These are phyloP conservation scores for Theropithecus gelada DNA, from an alignment of 2,113 vertebrate genomes.

Conservation along the genomic window DNA sequence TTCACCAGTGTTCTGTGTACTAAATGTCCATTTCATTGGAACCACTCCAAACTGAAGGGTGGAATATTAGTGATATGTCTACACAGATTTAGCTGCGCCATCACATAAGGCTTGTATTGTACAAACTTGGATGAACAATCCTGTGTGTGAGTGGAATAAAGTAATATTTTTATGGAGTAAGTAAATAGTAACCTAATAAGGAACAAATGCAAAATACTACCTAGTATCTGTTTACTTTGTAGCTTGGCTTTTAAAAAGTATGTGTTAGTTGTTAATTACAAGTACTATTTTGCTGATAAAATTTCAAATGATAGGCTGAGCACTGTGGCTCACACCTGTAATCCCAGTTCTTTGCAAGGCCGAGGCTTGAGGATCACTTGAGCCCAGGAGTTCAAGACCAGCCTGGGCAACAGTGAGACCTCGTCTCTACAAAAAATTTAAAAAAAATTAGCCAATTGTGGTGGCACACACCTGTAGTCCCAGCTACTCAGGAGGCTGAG, in stretches of 20 bases:
- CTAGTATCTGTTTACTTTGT: background rate
- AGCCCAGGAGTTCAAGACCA: too few species aligned
- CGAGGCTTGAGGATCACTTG: too few species aligned
- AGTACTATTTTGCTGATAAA: background rate
- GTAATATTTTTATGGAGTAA: background rate
- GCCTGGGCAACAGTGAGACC: too few species aligned
- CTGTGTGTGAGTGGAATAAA: background rate
- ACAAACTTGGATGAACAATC: background rate
- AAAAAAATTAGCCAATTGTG: too few species aligned
- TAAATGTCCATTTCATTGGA: background rate
- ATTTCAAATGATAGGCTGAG: background rate
- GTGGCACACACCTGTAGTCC: too few species aligned
- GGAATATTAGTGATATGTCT: background rate
- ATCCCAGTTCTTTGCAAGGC: too few species aligned
- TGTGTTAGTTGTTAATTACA: background rate
- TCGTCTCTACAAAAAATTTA: too few species aligned
- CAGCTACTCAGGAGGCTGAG: too few species aligned
- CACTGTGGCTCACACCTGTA: too few species aligned
- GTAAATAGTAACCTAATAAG: background rate
- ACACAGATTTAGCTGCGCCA: background rate
- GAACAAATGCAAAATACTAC: background rate
- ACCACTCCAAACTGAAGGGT: background rate
- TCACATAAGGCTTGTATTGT: background rate
- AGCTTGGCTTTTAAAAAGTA: background rate
- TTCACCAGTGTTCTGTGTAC: too few species aligned